Evolutionary conservation across 2,888 invertebrate species (phyloP), one percentile per base, ranked within the genome.

Genomic region (Netelia fuscicornis): DNA sequence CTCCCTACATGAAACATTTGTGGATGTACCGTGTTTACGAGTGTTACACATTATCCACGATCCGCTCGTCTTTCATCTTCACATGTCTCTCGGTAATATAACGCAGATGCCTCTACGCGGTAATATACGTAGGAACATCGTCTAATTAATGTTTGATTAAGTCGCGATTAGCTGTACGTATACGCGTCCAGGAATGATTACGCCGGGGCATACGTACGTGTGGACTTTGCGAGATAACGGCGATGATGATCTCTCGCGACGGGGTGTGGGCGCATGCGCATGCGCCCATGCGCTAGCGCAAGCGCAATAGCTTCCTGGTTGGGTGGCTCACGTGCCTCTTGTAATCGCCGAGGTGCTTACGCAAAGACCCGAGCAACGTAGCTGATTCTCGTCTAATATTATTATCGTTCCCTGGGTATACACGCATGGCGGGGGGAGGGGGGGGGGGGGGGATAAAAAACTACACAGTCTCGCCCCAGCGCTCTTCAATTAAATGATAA

Each of bases 121-220:
- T 60, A 75, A 42, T 52, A 25, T 44, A 83, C 30, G 23, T 13
- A 30, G 25, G 72, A 42, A 54, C 25, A 70, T 79, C 56, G 74
- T 65, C 86, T 76, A 86, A 86, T 84, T 84, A 83, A 82, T 77
- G 84, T 87, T 81, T 83, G 84, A 85, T 87, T 85, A 86, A 86
- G 84, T 86, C 78, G 65, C 79, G 77, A 84, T 84, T 81, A 86
- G 81, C 75, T 64, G 74, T 80, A 81, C 80, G 23, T 70, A 54
- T 56, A 65, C 17, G 81, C 78, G 76, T 84, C 64, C 67, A 58
- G 71, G 72, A 80, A 84, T 86, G 82, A 86, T 87, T 85, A 82
- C 72, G 78, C 74, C 58, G 81, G 74, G 70, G 54, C n/a, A 37
- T 30, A 42, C 54, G 30, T 62, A 74, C 44, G 62, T 72, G 54